These are phyloP conservation scores for Hermetia illucens DNA, from an alignment of 1,140 invertebrate species.

Conservation along the genomic window DNA sequence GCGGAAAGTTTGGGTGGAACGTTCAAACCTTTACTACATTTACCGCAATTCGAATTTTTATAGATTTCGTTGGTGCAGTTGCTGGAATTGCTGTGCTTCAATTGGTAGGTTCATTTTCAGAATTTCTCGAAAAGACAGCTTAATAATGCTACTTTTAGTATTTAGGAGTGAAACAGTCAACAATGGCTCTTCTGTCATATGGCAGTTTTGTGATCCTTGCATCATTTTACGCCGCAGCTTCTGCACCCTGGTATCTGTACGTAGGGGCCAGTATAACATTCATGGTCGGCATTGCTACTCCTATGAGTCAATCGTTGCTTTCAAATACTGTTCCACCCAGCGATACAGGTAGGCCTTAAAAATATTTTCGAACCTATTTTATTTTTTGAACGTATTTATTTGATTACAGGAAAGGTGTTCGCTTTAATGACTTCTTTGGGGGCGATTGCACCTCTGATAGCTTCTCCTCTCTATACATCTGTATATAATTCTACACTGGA, in stretches of 20 bases:
- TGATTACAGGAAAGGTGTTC: constrained; percentile 34
- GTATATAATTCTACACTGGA: constrained; percentile 36
- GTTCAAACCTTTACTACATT: constrained; percentile 37
- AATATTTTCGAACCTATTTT: constrained; percentile 21
- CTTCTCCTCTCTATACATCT: constrained; percentile 37
- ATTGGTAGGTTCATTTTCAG: constrained; percentile 11
- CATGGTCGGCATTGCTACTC: constrained; percentile 34
- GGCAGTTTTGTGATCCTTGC: constrained; percentile 23
- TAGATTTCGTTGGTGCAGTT: constrained; percentile 30
- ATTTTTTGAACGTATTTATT: constrained; percentile 8
- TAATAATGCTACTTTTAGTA: neutral
- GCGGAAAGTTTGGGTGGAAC: constrained; percentile 44
- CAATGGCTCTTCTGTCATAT: constrained; percentile 29
- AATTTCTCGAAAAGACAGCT: neutral
- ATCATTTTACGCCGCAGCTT: constrained; percentile 33
- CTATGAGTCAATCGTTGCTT: constrained; percentile 39
- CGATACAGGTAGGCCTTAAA: constrained; percentile 38
- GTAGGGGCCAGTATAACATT: constrained; percentile 35
- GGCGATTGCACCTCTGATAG: constrained; percentile 35
- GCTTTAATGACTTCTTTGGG: constrained; percentile 40
- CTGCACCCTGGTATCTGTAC: constrained; percentile 43
- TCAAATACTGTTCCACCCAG: constrained; percentile 42
- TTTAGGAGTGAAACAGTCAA: constrained; percentile 30
- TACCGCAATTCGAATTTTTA: constrained; percentile 22
- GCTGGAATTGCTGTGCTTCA: constrained; percentile 32